Conservation (phyloP, 2,888 invertebrate species). For the Epicampocera succincta region DNA sequence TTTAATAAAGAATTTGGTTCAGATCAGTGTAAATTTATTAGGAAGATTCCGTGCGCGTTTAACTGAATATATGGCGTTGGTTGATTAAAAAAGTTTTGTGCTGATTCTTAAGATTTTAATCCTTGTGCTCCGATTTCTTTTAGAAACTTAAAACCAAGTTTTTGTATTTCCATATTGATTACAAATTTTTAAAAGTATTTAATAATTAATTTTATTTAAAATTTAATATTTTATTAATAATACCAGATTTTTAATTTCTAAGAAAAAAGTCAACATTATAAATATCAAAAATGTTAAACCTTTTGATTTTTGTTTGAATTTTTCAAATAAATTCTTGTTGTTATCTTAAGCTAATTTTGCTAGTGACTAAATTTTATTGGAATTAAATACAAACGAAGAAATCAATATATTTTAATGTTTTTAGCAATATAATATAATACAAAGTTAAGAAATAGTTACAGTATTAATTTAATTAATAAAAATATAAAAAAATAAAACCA, state of each 20-base stretch:
- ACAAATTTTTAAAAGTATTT: too few relatives aligned
- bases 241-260: neutral
- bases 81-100: too few relatives aligned
- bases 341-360: slow-evolving; percentile 66
- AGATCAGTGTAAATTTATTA: too few relatives aligned
- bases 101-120: too few relatives aligned
- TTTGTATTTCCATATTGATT: too few relatives aligned
- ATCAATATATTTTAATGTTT: slow-evolving; percentile 26
- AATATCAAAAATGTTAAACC: neutral
- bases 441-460: slow-evolving; percentile 25
- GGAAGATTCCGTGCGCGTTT: too few relatives aligned
- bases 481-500: neutral
- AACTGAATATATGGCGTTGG: too few relatives aligned
- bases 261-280: neutral
- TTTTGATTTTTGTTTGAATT: slow-evolving; percentile 4
- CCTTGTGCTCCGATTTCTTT: too few relatives aligned
- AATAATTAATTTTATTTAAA: too few relatives aligned
- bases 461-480: slow-evolving; percentile 3
- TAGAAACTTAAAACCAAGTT: too few relatives aligned
- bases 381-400: slow-evolving; percentile 44
- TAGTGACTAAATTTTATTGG: slow-evolving; percentile 66
- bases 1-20: too few relatives aligned
- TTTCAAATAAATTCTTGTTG: slow-evolving; percentile 8
- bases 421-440: slow-evolving; percentile 41
- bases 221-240: slow-evolving; percentile 16